phyloP scores from a whole-genome alignment of 2,888 invertebrate genomes.

The Odiellus spinosus region DNA sequence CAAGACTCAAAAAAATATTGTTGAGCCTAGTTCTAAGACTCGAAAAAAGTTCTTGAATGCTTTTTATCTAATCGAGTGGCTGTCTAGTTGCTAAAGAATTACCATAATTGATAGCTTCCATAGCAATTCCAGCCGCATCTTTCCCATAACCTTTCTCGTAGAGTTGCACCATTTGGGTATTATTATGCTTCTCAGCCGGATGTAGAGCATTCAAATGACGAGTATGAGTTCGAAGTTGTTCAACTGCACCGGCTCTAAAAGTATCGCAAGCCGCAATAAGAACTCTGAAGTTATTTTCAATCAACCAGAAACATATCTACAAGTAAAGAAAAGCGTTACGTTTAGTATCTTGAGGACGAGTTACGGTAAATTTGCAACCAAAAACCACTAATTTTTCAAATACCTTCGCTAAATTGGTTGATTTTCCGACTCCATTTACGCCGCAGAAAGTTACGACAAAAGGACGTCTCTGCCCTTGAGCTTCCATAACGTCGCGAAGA shows the following conservation, averaged over 20 bases:
- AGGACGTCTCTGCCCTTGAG: slow-evolving; percentile 56
- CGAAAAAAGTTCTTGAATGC: too few species aligned
- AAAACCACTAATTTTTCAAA: slow-evolving; percentile 2
- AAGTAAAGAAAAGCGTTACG: slow-evolving; percentile 4
- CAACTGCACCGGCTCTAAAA: slow-evolving; percentile 96
- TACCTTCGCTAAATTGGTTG: slow-evolving; percentile 92
- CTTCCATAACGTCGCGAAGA: slow-evolving; percentile 83
- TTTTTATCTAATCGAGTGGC: too few species aligned
- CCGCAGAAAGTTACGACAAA: slow-evolving; percentile 96
- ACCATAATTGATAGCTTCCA: slow-evolving; percentile 82
- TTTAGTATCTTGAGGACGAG: background rate
- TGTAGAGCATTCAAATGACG: slow-evolving; percentile 66
- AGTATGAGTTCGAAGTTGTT: slow-evolving; percentile 86
- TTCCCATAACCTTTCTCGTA: slow-evolving; percentile 94
- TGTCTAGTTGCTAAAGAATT: slow-evolving; percentile 2
- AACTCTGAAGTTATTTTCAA: slow-evolving; percentile 89
- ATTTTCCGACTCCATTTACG: slow-evolving; percentile 97
- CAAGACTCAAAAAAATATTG: too few species aligned
- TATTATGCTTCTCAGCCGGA: slow-evolving; percentile 53
- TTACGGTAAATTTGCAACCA: background rate
- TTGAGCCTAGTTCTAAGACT: too few species aligned
- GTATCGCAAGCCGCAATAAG: slow-evolving; percentile 98
- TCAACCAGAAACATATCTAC: slow-evolving; percentile 90
- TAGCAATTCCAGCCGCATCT: slow-evolving; percentile 95
- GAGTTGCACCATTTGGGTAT: slow-evolving; percentile 69